A percentile compares a stretch with the other conserved stretches of the same genome.
Evolutionary conservation across 2,888 invertebrate species (phyloP).

Genomic region (Megalurothrips usitatus): DNA sequence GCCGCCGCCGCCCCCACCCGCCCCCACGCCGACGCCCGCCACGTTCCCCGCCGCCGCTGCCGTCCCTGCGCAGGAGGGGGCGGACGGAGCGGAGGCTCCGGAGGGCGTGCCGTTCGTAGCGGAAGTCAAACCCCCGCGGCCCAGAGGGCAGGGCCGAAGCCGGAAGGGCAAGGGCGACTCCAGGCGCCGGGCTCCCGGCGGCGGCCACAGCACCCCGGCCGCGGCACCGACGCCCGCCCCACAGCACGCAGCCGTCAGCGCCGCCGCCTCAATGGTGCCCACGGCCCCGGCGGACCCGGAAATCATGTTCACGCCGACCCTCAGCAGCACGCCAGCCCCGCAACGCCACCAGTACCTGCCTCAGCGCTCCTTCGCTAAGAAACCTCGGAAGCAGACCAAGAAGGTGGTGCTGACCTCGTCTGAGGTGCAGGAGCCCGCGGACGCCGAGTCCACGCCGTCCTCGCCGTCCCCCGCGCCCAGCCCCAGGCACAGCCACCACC

Average conservation of each 20-base stretch:
- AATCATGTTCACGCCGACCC: background rate
- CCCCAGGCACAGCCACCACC: background rate
- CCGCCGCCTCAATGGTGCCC: too few species aligned
- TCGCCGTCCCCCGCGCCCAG: background rate
- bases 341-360: background rate
- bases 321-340: background rate
- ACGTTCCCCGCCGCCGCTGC: background rate
- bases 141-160: background rate
- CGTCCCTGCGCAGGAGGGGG: background rate
- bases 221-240: too few species aligned
- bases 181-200: background rate
- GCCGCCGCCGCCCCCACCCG: background rate
- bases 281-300: background rate
- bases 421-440: slow-evolving; percentile 1
- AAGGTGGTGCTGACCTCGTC: background rate
- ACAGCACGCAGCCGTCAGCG: too few species aligned
- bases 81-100: background rate
- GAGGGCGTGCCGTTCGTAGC: background rate
- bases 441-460: background rate
- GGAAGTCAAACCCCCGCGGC: background rate
- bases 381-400: slow-evolving; percentile 2
- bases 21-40: background rate
- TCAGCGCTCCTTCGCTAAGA: background rate
- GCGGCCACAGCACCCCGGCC: background rate
- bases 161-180: background rate